Conservation (phyloP, 2,113 vertebrate species). For the Hippocampus zosterae region DNA sequence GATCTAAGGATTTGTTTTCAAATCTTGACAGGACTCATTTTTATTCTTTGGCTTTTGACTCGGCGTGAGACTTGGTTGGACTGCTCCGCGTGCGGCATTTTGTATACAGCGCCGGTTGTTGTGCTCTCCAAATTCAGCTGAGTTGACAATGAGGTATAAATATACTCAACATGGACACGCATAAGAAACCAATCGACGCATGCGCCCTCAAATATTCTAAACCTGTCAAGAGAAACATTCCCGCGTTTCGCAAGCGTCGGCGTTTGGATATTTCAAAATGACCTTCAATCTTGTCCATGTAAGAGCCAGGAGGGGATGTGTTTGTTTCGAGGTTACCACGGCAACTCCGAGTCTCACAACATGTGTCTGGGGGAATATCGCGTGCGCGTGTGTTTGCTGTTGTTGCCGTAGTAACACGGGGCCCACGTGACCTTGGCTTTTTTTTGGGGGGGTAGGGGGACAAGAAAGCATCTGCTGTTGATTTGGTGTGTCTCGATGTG, state of each 20-base stretch:
- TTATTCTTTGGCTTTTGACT: too few species aligned
- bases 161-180: too few species aligned
- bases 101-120: too few species aligned
- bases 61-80: too few species aligned
- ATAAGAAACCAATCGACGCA: background rate
- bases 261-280: background rate
- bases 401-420: constrained; percentile 26
- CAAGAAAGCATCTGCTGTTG: constrained; percentile 62
- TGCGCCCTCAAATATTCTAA: background rate
- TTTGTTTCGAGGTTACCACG: constrained; percentile 29
- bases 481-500: constrained; percentile 60
- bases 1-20: too few species aligned
- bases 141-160: too few species aligned
- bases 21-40: too few species aligned
- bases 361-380: constrained; percentile 28
- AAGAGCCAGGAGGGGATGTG: constrained; percentile 7
- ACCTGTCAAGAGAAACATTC: background rate
- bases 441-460: too few species aligned
- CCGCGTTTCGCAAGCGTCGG: background rate
- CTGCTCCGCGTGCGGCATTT: too few species aligned
- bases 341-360: constrained; percentile 28
- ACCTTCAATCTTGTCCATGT: background rate
- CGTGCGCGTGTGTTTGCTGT: constrained; percentile 39
- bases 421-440: constrained; percentile 49
- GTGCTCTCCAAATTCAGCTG: too few species aligned